phyloP scores from a whole-genome alignment of 2,797 vertebrate species.

The Muscicapa striata region DNA sequence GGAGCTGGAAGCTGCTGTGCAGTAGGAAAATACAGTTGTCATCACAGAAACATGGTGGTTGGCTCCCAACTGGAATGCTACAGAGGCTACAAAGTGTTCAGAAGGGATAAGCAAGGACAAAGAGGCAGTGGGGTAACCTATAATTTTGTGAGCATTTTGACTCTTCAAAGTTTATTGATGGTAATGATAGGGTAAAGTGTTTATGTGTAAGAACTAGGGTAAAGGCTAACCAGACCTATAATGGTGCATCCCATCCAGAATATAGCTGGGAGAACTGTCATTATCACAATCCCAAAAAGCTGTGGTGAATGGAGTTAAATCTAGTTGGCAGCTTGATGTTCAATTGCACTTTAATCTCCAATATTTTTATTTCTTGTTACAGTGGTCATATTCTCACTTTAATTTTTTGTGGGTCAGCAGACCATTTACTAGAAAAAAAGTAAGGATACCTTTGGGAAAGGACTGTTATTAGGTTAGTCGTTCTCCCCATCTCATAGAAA shows the following conservation, averaged over 20 bases:
- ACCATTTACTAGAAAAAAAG: neutral
- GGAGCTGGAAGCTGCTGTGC: neutral
- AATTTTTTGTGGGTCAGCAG: neutral
- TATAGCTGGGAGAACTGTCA: neutral
- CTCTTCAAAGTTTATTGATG: neutral
- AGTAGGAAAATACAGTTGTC: neutral
- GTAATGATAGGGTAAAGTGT: neutral
- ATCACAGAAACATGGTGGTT: neutral
- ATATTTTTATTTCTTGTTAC: neutral
- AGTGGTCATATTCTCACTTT: neutral
- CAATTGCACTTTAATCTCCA: neutral
- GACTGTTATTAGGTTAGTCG: neutral
- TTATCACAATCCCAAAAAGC: neutral
- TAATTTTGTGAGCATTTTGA: neutral
- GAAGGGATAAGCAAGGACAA: neutral
- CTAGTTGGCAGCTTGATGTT: neutral
- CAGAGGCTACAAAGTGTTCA: neutral
- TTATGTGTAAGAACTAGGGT: neutral
- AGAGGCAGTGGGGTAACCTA: neutral
- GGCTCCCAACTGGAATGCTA: neutral
- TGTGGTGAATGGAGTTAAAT: neutral
- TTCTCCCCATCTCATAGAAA: neutral
- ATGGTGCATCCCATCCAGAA: too few species aligned
- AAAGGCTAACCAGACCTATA: neutral
- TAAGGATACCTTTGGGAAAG: neutral